A percentile compares a stretch with the other conserved stretches of the same genome.
Evolutionary conservation across 2,113 vertebrate species (phyloP).

Genomic region (Pleuronectes platessa): DNA sequence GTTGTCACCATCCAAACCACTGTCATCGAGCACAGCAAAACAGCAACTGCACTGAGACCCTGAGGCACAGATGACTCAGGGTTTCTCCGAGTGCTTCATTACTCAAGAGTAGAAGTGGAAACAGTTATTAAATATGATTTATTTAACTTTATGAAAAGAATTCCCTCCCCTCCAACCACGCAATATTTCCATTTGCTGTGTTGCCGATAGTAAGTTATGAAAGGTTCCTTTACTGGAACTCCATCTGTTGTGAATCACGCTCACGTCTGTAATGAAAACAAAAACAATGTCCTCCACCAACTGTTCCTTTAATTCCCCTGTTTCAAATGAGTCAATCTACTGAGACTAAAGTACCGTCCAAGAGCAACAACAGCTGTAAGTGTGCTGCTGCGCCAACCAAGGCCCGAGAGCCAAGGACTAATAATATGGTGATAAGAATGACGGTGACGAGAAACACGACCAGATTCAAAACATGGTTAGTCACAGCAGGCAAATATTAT

Average conservation of each 20-base stretch:
- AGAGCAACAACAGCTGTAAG: background rate
- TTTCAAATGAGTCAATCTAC: background rate
- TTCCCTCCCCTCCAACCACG: background rate
- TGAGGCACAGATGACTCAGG: conserved; percentile 58
- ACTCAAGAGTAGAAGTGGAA: conserved; percentile 21
- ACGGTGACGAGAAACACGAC: conserved; percentile 1
- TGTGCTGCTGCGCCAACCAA: background rate
- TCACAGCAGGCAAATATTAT: background rate
- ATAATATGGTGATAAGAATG: background rate
- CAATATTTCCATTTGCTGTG: background rate
- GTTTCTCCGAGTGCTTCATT: conserved; percentile 42
- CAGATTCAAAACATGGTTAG: background rate
- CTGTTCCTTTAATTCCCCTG: background rate
- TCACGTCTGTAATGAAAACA: background rate
- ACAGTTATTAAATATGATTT: conserved; percentile 3
- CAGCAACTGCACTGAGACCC: conserved; percentile 4
- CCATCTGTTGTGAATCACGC: background rate
- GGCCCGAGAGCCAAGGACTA: background rate
- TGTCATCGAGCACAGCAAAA: conserved; percentile 26
- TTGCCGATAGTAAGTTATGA: background rate
- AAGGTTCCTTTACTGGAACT: background rate
- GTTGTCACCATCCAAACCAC: conserved; percentile 43
- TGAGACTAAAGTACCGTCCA: background rate
- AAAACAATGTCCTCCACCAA: background rate
- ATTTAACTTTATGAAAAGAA: background rate